Base-by-base conservation (phyloP, 2,113 vertebrate species). In the Melozone crissalis region DNA sequence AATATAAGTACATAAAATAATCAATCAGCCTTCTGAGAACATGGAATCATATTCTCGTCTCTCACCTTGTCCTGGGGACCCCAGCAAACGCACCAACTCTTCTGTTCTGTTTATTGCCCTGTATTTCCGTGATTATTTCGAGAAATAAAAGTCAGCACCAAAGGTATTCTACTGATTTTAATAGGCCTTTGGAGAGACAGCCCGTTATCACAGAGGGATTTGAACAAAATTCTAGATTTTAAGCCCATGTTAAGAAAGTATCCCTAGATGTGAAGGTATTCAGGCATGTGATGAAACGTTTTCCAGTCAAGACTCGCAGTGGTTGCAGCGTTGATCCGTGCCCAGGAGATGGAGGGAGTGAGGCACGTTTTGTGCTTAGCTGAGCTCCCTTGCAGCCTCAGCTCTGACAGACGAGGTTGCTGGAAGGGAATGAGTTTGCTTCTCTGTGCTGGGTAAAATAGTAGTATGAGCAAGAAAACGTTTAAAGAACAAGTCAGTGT, bases 321-420 rank as follows among this genome's bases (percentile, higher is more conserved):
- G 27, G 43, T n/a, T 96, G 94, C 74, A 94, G 17, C 20, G 5
- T 33, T 80, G 16, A 5, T 18, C 51, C 8, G 1, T 39, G 52
- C 68, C 97, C 98, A 97, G 95, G 35, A 95, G 98, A 84, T 96
- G 98, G 97, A 51, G 94, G 91, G 28, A 84, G 93, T 24, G 93
- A 84, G 76, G 67, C 81, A 10, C 20, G 5, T 83, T n/a, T 23
- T 52, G 33, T 44, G 8, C 21, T 15, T 5, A 1, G 7, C 26
- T n/a, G 62, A 33, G 13, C 0, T 23, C 9, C 52, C 30, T 10
- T 9, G 14, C 5, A 14, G 7, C 3, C 43, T 47, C 55, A 49
- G 8, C 13, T 5, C 26, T 28, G 24, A 61, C 74, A 43, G 33
- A 41, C 67, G 66, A 43, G 31, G 31, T 71, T 39, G 8, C 21